Base-by-base conservation (phyloP, 2,113 vertebrate genomes). In the Kryptolebias marmoratus region DNA sequence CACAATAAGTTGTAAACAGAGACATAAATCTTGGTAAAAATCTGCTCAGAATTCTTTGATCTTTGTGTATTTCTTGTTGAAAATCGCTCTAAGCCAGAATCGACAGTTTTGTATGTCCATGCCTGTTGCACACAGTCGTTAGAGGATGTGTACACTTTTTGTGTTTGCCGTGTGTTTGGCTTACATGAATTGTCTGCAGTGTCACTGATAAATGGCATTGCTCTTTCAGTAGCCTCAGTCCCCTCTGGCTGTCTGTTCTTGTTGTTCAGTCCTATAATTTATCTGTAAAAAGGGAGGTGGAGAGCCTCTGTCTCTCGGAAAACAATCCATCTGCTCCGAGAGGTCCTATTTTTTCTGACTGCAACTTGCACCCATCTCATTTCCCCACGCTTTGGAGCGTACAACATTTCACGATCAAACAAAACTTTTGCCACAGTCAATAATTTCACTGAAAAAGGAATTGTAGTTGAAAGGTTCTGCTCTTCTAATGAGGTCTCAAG, bases 151-250 rank as follows among this genome's bases (percentile, higher is more conserved):
- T 49, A 9, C n/a, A 2, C 30, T 45, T 39, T 53, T 66, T 85
- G 66, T 81, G 61, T 64, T 73, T 71, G 32, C 53, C 13, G 55
- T 79, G 77, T 73, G 81, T 75, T 85, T 75, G 32, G 63, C 64
- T 61, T 73, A 67, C 71, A 49, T 48, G 64, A 70, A 80, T 75
- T 73, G 81, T 88, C 75, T 81, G 67, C 77, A 28, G 31, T 87
- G 88, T 92, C 91, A 85, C 82, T 92, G 91, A 94, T 89, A 79
- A 91, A 93, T 89, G 83, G 79, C 64, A n/a, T 49, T 71, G 80
- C 67, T 88, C 84, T 79, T 81, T 79, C 69, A 88, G 82, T 45
- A 71, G 78, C 44, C 80, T 78, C 82, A 56, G 52, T 78, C 83
- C 81, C 86, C 83, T 83, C 79, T 28, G 82, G 76, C 89, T 90